Base-by-base conservation (phyloP, 2,888 invertebrate species). In the Drosophila multiciliata region DNA sequence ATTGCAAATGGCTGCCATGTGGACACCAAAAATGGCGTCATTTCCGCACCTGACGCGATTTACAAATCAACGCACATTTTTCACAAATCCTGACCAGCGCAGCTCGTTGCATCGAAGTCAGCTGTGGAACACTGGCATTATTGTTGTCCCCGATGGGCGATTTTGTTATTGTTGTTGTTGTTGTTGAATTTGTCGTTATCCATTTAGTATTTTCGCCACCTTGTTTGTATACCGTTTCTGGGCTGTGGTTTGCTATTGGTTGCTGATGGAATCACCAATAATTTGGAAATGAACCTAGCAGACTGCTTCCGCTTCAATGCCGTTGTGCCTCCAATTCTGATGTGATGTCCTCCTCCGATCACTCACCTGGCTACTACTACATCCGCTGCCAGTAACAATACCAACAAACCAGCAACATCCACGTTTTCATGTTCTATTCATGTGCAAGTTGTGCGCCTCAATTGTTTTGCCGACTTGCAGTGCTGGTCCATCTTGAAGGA, bases 191-290 rank as follows among this genome's bases (percentile, higher is more conserved):
- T 53, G 49, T 23, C 23, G 64, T 58, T 50, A 36, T n/a, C 64
- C 82, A 66, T 62, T 75, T 73, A 66, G 68, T 53, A 79, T 69
- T 75, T 69, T 49, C 42, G 53, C 58, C 36, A 54, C 49, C 62
- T 38, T 67, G 48, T 66, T 77, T 78, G 65, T 69, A 68, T 63
- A 49, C 38, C 33, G 49, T 76, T 71, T 61, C 45, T 62, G 38
- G 29, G 55, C 62, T 64, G 80, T 66, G 80, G 76, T 79, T 80
- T 73, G 83, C 76, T 79, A 79, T 80, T 80, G 80, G 68, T 62
- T 75, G 60, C 59, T 73, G 80, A 80, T 80, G 79, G 82, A 82
- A 80, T 80, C 80, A 80, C 73, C 76, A 80, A 80, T 80, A 80
- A 80, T 82, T 80, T 82, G 79, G 83, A 82, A 80, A 80, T 66